Percentiles rank a stretch among this genome's conserved stretches.
Conservation (phyloP, 2,113 vertebrate species). For the Progne subis region DNA sequence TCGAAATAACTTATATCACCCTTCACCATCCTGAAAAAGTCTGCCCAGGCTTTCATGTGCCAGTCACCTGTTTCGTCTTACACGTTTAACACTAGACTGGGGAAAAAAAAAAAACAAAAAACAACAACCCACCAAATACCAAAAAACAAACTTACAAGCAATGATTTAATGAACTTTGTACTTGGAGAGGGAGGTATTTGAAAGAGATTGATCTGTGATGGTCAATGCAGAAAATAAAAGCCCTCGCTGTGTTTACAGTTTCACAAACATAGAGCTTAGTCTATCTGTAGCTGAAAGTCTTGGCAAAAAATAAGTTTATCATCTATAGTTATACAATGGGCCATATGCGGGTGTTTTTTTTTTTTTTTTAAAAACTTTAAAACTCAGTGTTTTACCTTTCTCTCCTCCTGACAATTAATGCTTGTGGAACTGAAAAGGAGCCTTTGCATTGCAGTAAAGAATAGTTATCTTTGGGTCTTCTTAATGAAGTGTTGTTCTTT, state of each 20-base stretch:
- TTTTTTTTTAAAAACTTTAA: no score
- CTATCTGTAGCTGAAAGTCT: constrained; percentile 36
- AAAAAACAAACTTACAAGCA: neutral
- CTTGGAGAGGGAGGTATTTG: constrained; percentile 24
- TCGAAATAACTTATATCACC: neutral
- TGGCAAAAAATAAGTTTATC: constrained; percentile 4
- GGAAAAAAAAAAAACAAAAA: neutral
- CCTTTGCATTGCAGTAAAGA: constrained; percentile 42
- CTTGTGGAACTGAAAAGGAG: constrained; percentile 46
- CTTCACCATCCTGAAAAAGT: neutral
- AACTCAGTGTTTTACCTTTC: neutral
- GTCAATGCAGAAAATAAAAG: neutral
- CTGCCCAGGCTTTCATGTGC: neutral
- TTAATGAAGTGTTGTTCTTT: neutral
- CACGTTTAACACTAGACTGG: neutral
- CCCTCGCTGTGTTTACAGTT: neutral
- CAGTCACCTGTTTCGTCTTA: constrained; percentile 13
- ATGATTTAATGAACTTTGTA: constrained; percentile 48
- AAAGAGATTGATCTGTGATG: constrained; percentile 39
- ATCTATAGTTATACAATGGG: constrained; percentile 47
- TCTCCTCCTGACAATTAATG: neutral
- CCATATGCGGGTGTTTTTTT: neutral
- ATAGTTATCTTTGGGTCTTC: constrained; percentile 52
- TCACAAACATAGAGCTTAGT: neutral
- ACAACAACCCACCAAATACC: neutral